Evolutionary conservation across 2,113 vertebrate genomes (phyloP), one percentile per base, ranked within the genome.

Genomic region (Hippocampus abdominalis): DNA sequence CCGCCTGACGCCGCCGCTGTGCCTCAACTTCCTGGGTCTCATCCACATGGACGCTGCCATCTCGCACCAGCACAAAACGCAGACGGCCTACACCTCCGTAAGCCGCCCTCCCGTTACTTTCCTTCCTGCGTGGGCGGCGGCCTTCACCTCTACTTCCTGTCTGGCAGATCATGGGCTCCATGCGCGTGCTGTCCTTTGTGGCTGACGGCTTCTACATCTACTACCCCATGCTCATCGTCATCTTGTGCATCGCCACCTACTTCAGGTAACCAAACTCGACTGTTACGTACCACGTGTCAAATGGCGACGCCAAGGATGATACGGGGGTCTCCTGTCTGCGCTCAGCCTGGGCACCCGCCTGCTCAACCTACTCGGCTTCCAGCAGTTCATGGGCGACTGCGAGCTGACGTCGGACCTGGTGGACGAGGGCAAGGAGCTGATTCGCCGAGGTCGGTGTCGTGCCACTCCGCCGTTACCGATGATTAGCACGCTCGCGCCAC

Each of bases 131-230:
- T 2, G 6, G 20, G 7, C 16, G 48, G 4, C 18, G 18, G 16
- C 48, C 51, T 23, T 54, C 21, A 53, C 21, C 16, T 54, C 20
- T 27, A 25, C 16, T 1, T 54, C 3, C 66, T 62, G n/a, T 68
- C 23, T 64, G 57, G 49, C 83, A 99, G 97, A 98, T 99, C 88
- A 99, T 99, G 97, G 97, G 97, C 39, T 98, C 96, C 1, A 96
- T 99, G 96, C 92, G 74, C 36, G 97, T 99, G 8, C 91, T 99
- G 5, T 95, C 95, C 25, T 96, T 99, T 77, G 94, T 99, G 70
- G 97, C 97, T 62, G 94, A 98, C 74, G 96, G 95, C 25, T 98
- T 99, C 90, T 99, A 99, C 81, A 98, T 99, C 86, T 99, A 99
- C 86, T 99, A 99, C 77, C 97, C 97, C 66, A 98, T 98, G 94